These are phyloP conservation scores for Trichoplusia ni DNA, from an alignment of 1,140 invertebrate genomes.

Conservation along the genomic window DNA sequence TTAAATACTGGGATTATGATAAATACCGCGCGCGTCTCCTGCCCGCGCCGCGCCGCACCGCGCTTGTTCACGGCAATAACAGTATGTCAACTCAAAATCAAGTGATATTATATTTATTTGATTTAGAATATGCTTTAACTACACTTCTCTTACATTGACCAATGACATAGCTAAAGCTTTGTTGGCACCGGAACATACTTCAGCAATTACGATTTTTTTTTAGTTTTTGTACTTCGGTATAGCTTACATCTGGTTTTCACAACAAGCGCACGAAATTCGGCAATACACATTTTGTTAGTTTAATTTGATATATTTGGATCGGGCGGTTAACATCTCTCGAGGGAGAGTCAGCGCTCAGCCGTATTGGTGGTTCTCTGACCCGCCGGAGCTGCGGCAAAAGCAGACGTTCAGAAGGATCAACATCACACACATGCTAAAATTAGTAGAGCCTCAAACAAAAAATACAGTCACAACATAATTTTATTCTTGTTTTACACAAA, in stretches of 20 bases:
- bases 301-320: neutral
- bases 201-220: neutral
- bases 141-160: neutral
- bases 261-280: too few relatives aligned
- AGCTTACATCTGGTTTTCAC: too few relatives aligned
- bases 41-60: too few relatives aligned
- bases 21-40: neutral
- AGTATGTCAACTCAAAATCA: neutral
- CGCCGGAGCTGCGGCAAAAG: neutral
- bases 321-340: neutral
- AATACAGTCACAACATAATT: too few relatives aligned
- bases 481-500: too few relatives aligned
- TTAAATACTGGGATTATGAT: constrained; percentile 2
- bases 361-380: neutral
- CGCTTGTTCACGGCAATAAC: neutral
- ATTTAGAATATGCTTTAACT: neutral
- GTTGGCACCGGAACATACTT: neutral
- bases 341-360: neutral
- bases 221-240: too few relatives aligned
- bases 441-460: too few relatives aligned
- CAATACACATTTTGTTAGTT: neutral
- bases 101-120: too few relatives aligned
- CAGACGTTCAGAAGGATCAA: neutral
- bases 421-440: too few relatives aligned
- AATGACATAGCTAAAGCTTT: neutral